Evolutionary conservation across 2,797 vertebrate species (phyloP).

Genomic region (Danio aesculapii): DNA sequence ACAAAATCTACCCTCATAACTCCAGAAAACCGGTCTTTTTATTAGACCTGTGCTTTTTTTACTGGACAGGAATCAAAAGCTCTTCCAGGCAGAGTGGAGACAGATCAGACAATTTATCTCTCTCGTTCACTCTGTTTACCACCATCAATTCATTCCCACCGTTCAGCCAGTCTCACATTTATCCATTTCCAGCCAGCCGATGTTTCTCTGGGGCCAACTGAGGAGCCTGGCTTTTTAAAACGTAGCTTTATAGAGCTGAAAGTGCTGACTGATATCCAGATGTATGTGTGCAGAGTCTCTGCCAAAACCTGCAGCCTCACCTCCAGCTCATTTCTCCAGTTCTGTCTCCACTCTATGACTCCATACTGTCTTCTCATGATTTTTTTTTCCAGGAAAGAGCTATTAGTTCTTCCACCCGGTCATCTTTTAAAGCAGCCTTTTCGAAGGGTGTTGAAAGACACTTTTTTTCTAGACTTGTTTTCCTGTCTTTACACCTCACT

Average conservation of each 20-base stretch:
- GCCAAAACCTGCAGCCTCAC: constrained; percentile 66
- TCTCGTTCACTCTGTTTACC: constrained; percentile 36
- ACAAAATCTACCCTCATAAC: background rate
- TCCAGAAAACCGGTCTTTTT: background rate
- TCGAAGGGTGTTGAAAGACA: constrained; percentile 67
- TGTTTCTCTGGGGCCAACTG: constrained; percentile 28
- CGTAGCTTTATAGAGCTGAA: constrained; percentile 24
- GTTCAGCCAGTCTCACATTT: constrained; percentile 25
- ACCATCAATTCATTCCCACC: constrained; percentile 35
- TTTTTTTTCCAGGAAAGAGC: constrained; percentile 69
- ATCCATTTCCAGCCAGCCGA: constrained; percentile 44
- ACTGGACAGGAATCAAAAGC: constrained; percentile 20
- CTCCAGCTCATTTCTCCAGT: constrained; percentile 57
- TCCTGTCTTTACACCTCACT: constrained; percentile 13
- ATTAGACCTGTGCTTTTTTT: background rate
- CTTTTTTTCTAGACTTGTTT: constrained; percentile 68
- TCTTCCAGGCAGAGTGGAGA: constrained; percentile 29
- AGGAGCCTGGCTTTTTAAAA: constrained; percentile 44
- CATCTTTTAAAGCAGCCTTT: constrained; percentile 58
- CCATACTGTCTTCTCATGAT: constrained; percentile 54
- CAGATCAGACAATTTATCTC: constrained; percentile 34
- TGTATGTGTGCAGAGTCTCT: constrained; percentile 56
- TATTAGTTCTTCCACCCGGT: constrained; percentile 69
- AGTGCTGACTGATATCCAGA: constrained; percentile 31
- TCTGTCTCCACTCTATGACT: constrained; percentile 57